Evolutionary conservation across 2,113 vertebrate species (phyloP).

Genomic region (Pseudois nayaur): DNA sequence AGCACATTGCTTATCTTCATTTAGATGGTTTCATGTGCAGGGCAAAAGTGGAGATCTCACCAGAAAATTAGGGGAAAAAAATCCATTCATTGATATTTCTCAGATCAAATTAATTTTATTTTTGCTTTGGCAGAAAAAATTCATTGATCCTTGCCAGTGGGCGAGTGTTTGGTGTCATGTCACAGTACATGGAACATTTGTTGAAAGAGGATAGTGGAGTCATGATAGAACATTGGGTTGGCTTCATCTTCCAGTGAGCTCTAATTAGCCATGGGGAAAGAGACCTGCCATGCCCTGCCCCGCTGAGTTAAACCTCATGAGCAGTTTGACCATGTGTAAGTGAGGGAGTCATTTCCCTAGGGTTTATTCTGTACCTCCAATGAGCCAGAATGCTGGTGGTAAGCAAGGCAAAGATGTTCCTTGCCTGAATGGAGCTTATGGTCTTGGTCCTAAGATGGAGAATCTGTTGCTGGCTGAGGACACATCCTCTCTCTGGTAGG

Average conservation of each 20-base stretch:
- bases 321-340: background rate
- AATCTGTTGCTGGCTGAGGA: background rate
- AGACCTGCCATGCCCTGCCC: background rate
- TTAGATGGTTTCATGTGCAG: background rate
- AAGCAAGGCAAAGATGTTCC: background rate
- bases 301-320: background rate
- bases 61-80: background rate
- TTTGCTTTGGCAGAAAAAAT: background rate
- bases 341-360: background rate
- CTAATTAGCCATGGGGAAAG: background rate
- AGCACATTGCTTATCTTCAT: background rate
- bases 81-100: background rate
- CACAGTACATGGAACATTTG: background rate
- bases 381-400: background rate
- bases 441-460: background rate
- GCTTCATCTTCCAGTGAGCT: background rate
- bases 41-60: background rate
- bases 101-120: background rate
- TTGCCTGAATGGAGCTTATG: background rate
- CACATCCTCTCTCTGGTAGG: background rate
- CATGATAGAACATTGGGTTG: background rate
- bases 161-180: background rate
- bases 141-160: background rate
- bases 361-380: background rate
- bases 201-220: background rate